Conservation (phyloP, 2,888 invertebrate genomes). For the Agrotis puta region DNA sequence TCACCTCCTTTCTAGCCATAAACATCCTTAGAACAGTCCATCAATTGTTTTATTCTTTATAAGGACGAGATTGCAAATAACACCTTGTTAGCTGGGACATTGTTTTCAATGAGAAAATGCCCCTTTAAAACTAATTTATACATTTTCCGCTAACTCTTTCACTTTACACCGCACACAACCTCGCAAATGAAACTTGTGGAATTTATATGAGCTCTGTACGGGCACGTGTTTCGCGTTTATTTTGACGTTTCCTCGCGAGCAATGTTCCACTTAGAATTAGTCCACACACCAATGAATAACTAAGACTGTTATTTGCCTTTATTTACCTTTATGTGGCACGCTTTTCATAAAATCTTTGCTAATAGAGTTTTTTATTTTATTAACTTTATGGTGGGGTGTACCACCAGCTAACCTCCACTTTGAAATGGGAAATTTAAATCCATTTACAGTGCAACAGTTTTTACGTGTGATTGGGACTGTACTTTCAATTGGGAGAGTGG, state of each 20-base stretch:
- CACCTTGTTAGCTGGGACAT: too few species aligned
- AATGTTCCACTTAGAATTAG: conserved; percentile 63
- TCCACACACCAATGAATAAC: conserved; percentile 62
- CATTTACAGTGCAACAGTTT: background rate
- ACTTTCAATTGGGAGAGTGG: too few species aligned
- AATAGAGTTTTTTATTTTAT: conserved; percentile 34
- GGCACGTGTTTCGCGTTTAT: conserved; percentile 84
- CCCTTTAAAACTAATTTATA: too few species aligned
- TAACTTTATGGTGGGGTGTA: conserved; percentile 13
- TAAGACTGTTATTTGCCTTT: conserved; percentile 49
- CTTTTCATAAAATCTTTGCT: conserved; percentile 54
- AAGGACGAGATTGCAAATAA: too few species aligned
- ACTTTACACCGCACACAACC: conserved; percentile 66
- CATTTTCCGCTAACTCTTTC: background rate
- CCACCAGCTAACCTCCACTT: too few species aligned
- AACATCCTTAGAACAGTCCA: too few species aligned
- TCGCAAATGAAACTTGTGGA: conserved; percentile 83
- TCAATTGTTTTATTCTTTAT: too few species aligned
- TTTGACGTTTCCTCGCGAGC: conserved; percentile 72
- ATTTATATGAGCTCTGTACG: conserved; percentile 81
- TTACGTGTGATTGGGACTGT: too few species aligned
- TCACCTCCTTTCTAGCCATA: too few species aligned
- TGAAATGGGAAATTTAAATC: too few species aligned
- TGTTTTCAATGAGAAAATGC: too few species aligned
- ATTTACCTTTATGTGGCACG: conserved; percentile 55